A percentile compares a stretch with the other conserved stretches of the same genome.
Evolutionary conservation across 2,888 invertebrate genomes (phyloP).

Genomic region (Brachycybe producta): DNA sequence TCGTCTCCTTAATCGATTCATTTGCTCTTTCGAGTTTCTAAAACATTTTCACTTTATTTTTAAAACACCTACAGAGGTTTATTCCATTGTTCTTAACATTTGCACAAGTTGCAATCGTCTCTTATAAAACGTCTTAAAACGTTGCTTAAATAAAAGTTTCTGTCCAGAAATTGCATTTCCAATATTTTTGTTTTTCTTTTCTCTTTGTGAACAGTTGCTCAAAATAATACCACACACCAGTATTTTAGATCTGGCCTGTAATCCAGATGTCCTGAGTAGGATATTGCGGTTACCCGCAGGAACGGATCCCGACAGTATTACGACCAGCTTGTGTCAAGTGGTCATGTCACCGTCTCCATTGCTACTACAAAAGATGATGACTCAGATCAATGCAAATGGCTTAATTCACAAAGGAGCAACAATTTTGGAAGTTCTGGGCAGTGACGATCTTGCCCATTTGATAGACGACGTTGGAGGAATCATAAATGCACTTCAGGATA

Average conservation of each 20-base stretch:
- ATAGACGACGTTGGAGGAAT: constrained; percentile 2
- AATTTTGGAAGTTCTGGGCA: constrained; percentile 7
- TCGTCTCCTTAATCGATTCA: too few relatives aligned
- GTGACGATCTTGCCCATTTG: constrained; percentile 2
- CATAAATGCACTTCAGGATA: constrained; percentile 9
- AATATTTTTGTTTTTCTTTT: not conserved
- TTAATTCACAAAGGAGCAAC: constrained; percentile 1
- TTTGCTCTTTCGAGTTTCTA: too few relatives aligned
- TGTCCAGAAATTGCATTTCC: too few relatives aligned
- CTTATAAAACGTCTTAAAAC: too few relatives aligned
- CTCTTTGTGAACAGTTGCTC: constrained; percentile 1
- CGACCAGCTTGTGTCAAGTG: not conserved
- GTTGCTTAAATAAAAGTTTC: not conserved
- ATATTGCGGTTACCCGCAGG: not conserved
- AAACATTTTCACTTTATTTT: too few relatives aligned
- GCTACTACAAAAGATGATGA: not conserved
- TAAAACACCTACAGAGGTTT: too few relatives aligned
- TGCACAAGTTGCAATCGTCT: too few relatives aligned
- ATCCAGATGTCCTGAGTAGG: not conserved
- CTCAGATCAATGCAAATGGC: not conserved
- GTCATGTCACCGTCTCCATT: not conserved
- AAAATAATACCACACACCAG: not conserved
- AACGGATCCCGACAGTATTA: not conserved
- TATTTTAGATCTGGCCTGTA: not conserved
- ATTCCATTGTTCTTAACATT: too few relatives aligned